These are phyloP conservation scores for Mandrillus leucophaeus DNA, from an alignment of 2,113 vertebrate genomes.

Conservation along the genomic window DNA sequence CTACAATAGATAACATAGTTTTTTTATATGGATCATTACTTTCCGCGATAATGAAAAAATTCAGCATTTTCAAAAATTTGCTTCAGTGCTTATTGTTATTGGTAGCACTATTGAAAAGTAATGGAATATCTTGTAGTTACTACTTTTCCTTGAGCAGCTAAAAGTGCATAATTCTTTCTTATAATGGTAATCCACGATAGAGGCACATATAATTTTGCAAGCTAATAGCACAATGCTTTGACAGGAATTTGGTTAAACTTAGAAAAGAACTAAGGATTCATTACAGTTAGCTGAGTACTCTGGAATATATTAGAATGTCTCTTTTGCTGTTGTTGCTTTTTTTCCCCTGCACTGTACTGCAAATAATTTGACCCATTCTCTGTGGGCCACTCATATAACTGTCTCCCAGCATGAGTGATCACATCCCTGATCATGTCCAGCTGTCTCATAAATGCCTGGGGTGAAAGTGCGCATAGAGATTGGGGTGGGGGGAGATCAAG, in stretches of 20 bases:
- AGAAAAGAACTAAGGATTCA: background rate
- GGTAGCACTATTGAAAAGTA: background rate
- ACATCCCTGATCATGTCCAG: background rate
- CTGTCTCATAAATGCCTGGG: background rate
- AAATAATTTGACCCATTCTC: background rate
- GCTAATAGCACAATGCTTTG: background rate
- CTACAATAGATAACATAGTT: background rate
- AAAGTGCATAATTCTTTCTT: background rate
- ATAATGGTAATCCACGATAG: background rate
- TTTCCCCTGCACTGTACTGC: background rate
- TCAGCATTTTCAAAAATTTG: conserved; percentile 18
- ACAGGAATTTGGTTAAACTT: background rate
- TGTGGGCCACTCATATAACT: background rate
- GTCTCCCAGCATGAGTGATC: background rate
- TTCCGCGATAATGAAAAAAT: background rate
- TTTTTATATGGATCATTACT: background rate
- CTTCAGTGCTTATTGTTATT: background rate
- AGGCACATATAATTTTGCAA: conserved; percentile 6
- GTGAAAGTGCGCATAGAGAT: background rate
- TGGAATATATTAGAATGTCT: background rate
- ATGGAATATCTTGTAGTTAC: background rate
- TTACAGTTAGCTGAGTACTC: background rate
- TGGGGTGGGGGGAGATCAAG: background rate
- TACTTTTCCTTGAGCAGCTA: conserved; percentile 17
- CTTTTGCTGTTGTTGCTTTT: background rate